Evolutionary conservation across 2,113 vertebrate species (phyloP), one percentile per base, ranked within the genome.

Genomic region (Aptenodytes forsteri): DNA sequence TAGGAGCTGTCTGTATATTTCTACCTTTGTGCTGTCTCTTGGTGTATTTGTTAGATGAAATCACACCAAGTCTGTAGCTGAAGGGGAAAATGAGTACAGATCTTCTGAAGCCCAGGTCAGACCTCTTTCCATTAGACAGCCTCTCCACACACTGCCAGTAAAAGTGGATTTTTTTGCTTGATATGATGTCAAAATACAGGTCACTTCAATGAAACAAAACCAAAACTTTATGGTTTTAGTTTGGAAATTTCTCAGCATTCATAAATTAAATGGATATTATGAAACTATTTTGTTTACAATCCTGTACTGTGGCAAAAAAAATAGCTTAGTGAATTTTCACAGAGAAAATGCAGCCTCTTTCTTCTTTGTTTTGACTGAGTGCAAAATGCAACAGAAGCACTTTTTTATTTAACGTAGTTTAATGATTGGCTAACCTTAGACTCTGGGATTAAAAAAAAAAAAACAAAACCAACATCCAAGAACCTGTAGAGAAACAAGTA

Each of bases 71-170:
- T 36, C 38, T 89, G 30, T 18, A 65, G 61, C 44, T 91, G 80
- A 91, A 87, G 36, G 34, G 30, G 18, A 76, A 93, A 94, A 87
- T 36, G 14, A 96, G 76, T 62, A 72, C 59, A 82, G 58, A 80
- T 76, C 70, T 73, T 94, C 52, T 72, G 84, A 97, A 87, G 36
- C 10, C 44, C 77, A 79, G 87, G 69, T 94, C 89, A 85, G 87
- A 76, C 36, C 44, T 85, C 66, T 89, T 79, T 91, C 47, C 78
- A 65, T 85, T 65, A 93, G 73, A 64, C 52, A 87, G 56, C 25
- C 9, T 93, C 47, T 95, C 56, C 52, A 81, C 44, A 79, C 0
- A 5, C 61, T 91, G n/a, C 25, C 78, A 90, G 70, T 66, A 91
- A 77, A 89, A 92, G 55, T 23, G 3, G 29, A 40, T 17, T 40